Evolutionary conservation across 2,888 invertebrate species (phyloP), one percentile per base, ranked within the genome.

Genomic region (Agriopis aurantiaria): DNA sequence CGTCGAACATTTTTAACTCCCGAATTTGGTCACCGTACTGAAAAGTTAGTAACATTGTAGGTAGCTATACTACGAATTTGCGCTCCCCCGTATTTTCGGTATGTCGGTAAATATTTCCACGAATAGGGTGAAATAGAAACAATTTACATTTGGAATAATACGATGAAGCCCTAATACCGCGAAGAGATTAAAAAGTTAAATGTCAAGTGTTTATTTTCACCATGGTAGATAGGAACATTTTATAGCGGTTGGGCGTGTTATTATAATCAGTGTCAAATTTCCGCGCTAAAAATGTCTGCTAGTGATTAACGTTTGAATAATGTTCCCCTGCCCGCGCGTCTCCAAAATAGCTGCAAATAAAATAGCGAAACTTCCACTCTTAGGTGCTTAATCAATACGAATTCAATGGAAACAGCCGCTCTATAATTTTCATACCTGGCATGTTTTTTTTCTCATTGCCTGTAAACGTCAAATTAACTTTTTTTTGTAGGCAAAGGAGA

Each of bases 131-230:
- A 43, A 58, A 48, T 45, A 41, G 43, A 17, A 51, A 14, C 33
- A 65, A 57, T 63, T 68, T 63, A 40, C 43, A 33, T 33, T 23
- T 10, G 68, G 45, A 40, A 45, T 68, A 53, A 46, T 58, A 46
- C 48, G 48, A 9, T 12, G 48, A 67, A 41, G 55, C 53, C 17
- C 56, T 56, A 48, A 33, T 12, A n/a, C 12, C 12, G 45, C 33
- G 46, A 17, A 57, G 40, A 62, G 33, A 33, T 62, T 57, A 59
- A 61, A 67, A 66, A 48, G 59, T 43, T 62, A 10, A 62, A 53
- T 51, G 48, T 56, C 56, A 17, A n/a, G 8, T 7, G 51, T 17
- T 51, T 17, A 17, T 17, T 51, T 51, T 51, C 17, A 17, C 17
- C 1, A 2, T 51, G 4, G 14, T 14, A 9, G n/a, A 23, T 23